Evolutionary conservation across 35 echinoderm and acorn worm species (phyloP).

Genomic region (Strongylocentrotus purpuratus): DNA sequence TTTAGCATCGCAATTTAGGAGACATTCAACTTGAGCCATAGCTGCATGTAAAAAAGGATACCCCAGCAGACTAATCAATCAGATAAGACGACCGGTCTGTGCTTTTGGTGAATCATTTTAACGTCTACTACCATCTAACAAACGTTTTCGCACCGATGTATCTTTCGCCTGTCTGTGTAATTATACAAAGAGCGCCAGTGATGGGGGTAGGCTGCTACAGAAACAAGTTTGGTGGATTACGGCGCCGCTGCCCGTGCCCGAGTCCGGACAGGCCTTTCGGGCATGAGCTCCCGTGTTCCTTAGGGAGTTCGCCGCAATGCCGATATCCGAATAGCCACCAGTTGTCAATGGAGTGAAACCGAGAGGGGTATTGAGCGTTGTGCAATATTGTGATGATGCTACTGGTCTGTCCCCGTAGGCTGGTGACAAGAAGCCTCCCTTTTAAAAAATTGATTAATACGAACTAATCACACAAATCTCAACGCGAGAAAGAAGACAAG

Average conservation of each 20-base stretch:
- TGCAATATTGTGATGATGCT: background rate
- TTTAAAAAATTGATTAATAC: no score
- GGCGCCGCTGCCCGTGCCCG: background rate
- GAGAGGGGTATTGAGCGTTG: background rate
- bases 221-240: background rate
- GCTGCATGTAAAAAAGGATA: background rate
- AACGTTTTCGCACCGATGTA: background rate
- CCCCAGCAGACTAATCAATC: background rate
- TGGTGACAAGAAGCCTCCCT: no score
- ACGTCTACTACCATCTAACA: background rate
- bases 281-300: background rate
- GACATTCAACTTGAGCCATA: background rate
- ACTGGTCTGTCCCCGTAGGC: background rate
- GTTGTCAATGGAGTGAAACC: background rate
- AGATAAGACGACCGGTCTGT: background rate
- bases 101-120: background rate
- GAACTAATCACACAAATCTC: no score
- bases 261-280: background rate
- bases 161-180: background rate
- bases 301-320: background rate
- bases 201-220: background rate
- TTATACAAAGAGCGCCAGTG: background rate
- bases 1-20: background rate
- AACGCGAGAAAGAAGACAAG: no score
- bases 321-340: background rate